Percentiles rank a stretch among this genome's conserved stretches.
Conservation (phyloP, 2,113 vertebrate species). For the Malurus alboscapulatus region DNA sequence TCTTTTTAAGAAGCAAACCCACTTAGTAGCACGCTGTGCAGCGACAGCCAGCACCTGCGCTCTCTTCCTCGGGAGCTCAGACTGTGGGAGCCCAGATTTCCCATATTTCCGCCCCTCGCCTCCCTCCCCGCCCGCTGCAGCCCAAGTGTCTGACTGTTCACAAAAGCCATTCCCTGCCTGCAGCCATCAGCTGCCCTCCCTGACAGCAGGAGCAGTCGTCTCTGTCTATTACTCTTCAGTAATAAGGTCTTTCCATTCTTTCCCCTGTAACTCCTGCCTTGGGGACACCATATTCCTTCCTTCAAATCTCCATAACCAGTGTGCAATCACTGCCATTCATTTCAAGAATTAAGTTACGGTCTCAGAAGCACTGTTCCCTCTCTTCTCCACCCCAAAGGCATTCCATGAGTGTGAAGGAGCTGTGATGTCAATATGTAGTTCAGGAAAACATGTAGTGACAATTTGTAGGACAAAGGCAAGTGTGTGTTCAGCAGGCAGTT, state of each 20-base stretch:
- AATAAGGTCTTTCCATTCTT: background rate
- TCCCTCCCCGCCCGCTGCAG: background rate
- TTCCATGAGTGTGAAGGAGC: background rate
- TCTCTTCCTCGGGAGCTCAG: background rate
- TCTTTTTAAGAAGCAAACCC: background rate
- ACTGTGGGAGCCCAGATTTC: accelerated
- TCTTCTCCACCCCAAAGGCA: background rate
- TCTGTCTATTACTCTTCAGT: background rate
- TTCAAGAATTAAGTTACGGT: background rate
- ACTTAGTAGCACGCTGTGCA: accelerated
- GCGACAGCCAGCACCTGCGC: accelerated
- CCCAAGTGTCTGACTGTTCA: accelerated
- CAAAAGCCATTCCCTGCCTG: background rate
- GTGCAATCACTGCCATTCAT: background rate
- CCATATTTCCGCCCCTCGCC: accelerated
- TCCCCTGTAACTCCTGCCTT: background rate
- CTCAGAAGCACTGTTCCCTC: background rate
- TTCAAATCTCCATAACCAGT: background rate
- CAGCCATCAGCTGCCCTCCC: background rate
- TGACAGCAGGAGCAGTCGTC: background rate
- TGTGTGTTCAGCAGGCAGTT: background rate
- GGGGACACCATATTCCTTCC: background rate
- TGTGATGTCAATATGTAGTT: background rate
- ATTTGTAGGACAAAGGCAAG: background rate
- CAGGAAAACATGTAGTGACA: background rate